These are phyloP conservation scores for Scopus umbretta DNA, from an alignment of 2,113 vertebrate genomes.

Conservation along the genomic window DNA sequence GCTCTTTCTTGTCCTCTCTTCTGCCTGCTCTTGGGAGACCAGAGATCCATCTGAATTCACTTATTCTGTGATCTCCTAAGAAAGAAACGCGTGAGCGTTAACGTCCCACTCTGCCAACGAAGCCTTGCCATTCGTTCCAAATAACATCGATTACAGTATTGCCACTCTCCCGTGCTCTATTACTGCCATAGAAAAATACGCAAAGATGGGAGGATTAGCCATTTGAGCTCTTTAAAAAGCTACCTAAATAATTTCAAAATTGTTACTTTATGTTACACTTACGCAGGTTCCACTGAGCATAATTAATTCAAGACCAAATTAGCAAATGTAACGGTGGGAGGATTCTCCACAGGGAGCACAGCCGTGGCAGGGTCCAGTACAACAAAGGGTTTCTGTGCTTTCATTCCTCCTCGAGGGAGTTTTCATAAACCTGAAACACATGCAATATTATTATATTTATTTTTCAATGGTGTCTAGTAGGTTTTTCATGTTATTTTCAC, in stretches of 20 bases:
- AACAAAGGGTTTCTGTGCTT: not conserved
- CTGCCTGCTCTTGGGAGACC: not conserved
- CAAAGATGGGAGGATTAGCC: not conserved
- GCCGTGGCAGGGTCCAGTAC: not conserved
- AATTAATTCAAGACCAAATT: not conserved
- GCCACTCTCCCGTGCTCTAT: not conserved
- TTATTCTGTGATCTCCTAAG: not conserved
- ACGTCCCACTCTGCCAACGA: not conserved
- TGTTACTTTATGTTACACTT: not conserved
- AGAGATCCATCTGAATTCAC: not conserved
- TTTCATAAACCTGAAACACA: not conserved
- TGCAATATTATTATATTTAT: not conserved
- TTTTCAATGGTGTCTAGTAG: not conserved
- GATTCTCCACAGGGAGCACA: not conserved
- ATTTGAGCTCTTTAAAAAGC: not conserved
- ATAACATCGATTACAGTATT: not conserved
- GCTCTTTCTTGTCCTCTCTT: not conserved
- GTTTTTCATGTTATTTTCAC: not conserved
- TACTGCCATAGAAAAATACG: not conserved
- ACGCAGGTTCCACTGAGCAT: not conserved
- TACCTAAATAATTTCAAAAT: not conserved
- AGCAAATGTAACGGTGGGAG: not conserved
- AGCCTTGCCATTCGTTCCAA: not conserved
- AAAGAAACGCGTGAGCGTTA: not conserved
- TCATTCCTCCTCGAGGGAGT: not conserved